Evolutionary conservation across 1,140 invertebrate species (phyloP), one percentile per base, ranked within the genome.

Genomic region (Neodiprion lecontei): DNA sequence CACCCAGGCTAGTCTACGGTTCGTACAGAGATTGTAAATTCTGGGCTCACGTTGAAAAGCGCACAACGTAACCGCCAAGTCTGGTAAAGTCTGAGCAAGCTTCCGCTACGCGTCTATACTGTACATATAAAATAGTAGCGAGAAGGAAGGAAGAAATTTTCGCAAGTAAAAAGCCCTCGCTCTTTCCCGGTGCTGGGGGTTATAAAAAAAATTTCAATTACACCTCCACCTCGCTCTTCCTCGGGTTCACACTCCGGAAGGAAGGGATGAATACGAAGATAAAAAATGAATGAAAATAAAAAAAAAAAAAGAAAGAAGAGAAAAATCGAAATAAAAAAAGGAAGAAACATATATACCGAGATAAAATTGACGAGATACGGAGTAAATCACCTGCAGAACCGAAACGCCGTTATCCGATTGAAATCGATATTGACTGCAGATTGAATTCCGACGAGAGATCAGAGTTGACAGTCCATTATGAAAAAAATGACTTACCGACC

Each of bases 391-490:
- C 79, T 40, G 28, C 53, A 79, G 85, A 86, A 86, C 84, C 80
- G 82, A 82, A 84, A 82, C 83, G 79, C 77, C 79, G 79, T 79
- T 86, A 86, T 86, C 84, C 80, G 80, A 86, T 86, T 86, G 84
- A 77, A 86, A 86, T 86, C 84, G 86, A 86, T 86, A 86, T 86
- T 84, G 84, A 86, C 84, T 85, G 83, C 81, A 86, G 84, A 86
- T 86, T 82, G 84, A 86, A 84, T 84, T 80, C 76, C 77, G 77
- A 70, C 76, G 74, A 40, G 28, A 74, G 76, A 67, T 79, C 76
- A 75, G 76, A 74, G 53, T 17, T 61, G 53, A 61, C 53, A 61
- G 53, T 61, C n/a, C 11, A 61, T 61, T 61, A 61, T 61, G 4
- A 12, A 17, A 17, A 61, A 40, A 40, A 78, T 84, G 81, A 83